A percentile compares a stretch with the other conserved stretches of the same genome.
These are phyloP conservation scores for Pungitius pungitius DNA, from an alignment of 2,113 vertebrate genomes.

Conservation along the genomic window DNA sequence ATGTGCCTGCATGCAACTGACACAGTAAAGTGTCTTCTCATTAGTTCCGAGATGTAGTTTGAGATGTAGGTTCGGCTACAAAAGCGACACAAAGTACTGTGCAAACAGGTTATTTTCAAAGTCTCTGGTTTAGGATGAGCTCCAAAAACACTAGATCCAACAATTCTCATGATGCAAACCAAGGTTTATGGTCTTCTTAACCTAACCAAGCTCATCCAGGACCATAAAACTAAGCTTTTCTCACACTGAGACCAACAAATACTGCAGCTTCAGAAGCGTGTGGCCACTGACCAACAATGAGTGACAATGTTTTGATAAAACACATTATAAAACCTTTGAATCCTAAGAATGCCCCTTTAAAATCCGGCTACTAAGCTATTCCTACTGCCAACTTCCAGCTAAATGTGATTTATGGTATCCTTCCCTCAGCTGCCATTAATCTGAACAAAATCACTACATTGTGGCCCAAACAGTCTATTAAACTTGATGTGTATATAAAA, in stretches of 20 bases:
- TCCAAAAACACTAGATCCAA: not conserved
- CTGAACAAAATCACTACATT: not conserved
- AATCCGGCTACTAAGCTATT: not conserved
- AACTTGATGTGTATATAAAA: not conserved
- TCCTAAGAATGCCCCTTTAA: not conserved
- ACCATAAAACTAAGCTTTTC: not conserved
- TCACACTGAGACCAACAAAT: too few relatives aligned
- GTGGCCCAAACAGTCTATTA: not conserved
- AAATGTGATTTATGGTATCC: not conserved
- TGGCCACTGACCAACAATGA: not conserved
- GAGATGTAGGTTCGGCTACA: not conserved
- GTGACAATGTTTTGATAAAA: not conserved
- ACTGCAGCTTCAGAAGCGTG: not conserved
- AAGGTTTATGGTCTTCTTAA: not conserved
- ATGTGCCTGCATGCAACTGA: conserved; percentile 2
- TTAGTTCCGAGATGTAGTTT: not conserved
- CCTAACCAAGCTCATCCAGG: not conserved
- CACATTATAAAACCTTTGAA: not conserved
- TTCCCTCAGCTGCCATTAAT: not conserved
- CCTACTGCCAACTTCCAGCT: not conserved
- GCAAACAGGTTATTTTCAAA: not conserved
- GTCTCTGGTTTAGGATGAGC: not conserved
- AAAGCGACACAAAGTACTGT: not conserved
- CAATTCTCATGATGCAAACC: not conserved
- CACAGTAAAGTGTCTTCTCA: conserved; percentile 7